Conservation (phyloP, 2,888 invertebrate species). For the Aleiodes leptofemur region DNA sequence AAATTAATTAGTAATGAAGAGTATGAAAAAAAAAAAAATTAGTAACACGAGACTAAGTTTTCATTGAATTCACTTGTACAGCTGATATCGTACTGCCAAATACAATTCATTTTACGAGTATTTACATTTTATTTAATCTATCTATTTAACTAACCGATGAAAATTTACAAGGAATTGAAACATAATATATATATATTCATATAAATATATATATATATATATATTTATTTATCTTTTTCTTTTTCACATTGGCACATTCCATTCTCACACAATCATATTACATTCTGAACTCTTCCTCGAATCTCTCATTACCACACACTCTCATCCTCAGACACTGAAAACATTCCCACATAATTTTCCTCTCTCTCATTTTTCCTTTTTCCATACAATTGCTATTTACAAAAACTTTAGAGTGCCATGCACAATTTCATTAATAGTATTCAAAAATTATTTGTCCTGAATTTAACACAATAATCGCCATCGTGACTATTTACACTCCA, state of each 20-base stretch:
- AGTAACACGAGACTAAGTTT: conserved; percentile 18
- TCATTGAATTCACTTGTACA: conserved; percentile 21
- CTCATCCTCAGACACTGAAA: conserved; percentile 53
- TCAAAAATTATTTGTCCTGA: conserved; percentile 38
- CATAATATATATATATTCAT: conserved; percentile 44
- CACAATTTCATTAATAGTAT: conserved; percentile 51
- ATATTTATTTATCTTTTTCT: conserved; percentile 28
- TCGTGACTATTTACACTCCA: conserved; percentile 62
- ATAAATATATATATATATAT: conserved; percentile 39
- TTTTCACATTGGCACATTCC: conserved; percentile 53
- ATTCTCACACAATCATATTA: conserved; percentile 45
- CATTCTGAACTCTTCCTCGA: not conserved
- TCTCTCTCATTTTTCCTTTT: conserved; percentile 46
- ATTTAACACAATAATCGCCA: conserved; percentile 47
- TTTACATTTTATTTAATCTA: conserved; percentile 56
- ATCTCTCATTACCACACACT: conserved; percentile 9
- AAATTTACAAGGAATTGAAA: conserved; percentile 54
- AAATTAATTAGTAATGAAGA: conserved; percentile 20
- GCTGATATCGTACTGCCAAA: too few relatives aligned
- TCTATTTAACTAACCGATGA: conserved; percentile 53
- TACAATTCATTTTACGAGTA: conserved; percentile 47
- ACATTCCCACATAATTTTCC: conserved; percentile 52
- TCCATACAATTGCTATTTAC: conserved; percentile 55
- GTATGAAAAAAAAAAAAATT: conserved; percentile 17
- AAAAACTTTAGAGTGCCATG: conserved; percentile 62